Evolutionary conservation across 2,888 invertebrate species (phyloP), one percentile per base, ranked within the genome.

Genomic region (Drosophila infuscata): DNA sequence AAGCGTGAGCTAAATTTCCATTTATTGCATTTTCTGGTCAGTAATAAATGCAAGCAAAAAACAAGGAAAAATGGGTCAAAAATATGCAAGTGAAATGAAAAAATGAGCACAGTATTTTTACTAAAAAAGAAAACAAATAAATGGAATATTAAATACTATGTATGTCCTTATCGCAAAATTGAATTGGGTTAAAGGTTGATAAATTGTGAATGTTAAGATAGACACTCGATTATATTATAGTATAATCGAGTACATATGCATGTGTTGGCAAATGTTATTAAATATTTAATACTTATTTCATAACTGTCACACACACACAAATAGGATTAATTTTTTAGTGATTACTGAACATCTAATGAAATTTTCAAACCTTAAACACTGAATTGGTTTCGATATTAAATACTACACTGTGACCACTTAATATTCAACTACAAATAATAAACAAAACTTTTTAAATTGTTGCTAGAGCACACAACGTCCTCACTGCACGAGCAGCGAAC

Each of bases 121-220:
- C 56, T 41, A 1, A 9, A 15, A 15, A 30, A 30, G 11, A 38
- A 33, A 25, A 36, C 46, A 54, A 56, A 12, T 29, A 35, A 56
- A 70, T 53, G n/a, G 29, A 38, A 51, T 30, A 41, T 48, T 25
- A 38, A 41, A 30, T 51, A 25, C 2, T 57, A 25, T 20, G 6
- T 49, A 58, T 76, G 60, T 81, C 71, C 76, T 87, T 88, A 90
- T 90, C 90, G 70, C 82, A 51, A 33, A 38, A 35, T 53, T 62
- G 32, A 82, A 82, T 78, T 88, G 70, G 90, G 89, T 81, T 87
- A 91, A 81, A 91, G 92, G 92, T 91, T 91, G 90, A 90, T 88
- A 83, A 90, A 87, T 91, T 84, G 72, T 76, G 78, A 79, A 76
- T 66, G 71, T 56, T 65, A 51, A 43, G 57, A 78, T 65, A 68